phyloP scores from a whole-genome alignment of 2,888 invertebrate species.

The Bombyx huttoni region DNA sequence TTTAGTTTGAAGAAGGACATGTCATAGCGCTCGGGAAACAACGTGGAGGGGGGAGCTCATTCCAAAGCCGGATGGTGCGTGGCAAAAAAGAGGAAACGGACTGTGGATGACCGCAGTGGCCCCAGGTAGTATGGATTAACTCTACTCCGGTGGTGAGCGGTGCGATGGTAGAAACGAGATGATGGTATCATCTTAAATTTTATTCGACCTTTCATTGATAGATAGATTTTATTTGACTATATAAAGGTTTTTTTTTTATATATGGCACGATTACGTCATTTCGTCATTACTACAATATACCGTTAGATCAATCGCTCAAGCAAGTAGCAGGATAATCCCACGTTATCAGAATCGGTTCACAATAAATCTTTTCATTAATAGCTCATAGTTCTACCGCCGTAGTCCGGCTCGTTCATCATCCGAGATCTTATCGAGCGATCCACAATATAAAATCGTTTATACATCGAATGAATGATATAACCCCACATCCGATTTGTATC shows the following conservation, averaged over 20 bases:
- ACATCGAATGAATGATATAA: conserved; percentile 54
- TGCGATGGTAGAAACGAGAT: too few species aligned
- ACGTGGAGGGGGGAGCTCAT: too few species aligned
- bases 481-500: conserved; percentile 54
- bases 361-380: conserved; percentile 31
- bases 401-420: conserved; percentile 53
- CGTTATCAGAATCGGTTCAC: conserved; percentile 10
- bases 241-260: not conserved
- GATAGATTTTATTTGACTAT: not conserved
- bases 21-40: too few species aligned
- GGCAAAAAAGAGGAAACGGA: too few species aligned
- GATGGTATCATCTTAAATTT: too few species aligned
- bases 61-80: too few species aligned
- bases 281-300: not conserved
- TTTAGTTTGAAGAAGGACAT: too few species aligned
- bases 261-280: not conserved
- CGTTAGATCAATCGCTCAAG: not conserved
- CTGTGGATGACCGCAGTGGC: too few species aligned
- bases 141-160: too few species aligned
- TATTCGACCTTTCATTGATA: too few species aligned
- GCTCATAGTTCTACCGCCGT: conserved; percentile 21
- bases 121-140: too few species aligned
- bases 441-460: conserved; percentile 66
- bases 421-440: conserved; percentile 51
- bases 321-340: conserved; percentile 1